Conservation (phyloP, 2,113 vertebrate genomes). For the Vulpes ferrilata region DNA sequence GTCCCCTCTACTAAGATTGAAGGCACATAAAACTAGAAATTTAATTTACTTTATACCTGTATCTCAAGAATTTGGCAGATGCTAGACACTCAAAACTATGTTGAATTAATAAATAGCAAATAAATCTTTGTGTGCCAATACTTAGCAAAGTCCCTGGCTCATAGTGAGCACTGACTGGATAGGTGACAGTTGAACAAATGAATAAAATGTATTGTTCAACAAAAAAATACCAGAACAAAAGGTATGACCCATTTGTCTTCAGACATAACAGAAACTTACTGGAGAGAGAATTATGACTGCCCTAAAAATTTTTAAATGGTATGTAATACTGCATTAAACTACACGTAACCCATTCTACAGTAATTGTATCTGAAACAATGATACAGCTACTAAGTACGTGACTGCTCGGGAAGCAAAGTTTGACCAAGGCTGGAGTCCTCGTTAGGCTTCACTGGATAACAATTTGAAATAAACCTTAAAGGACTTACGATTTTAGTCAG, state of each 20-base stretch:
- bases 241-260: not conserved
- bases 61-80: not conserved
- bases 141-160: not conserved
- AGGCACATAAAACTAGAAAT: not conserved
- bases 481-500: not conserved
- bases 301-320: not conserved
- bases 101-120: conserved; percentile 22
- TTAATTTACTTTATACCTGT: not conserved
- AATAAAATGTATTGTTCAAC: not conserved
- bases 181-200: not conserved
- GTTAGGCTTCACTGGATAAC: not conserved
- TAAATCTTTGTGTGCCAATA: not conserved
- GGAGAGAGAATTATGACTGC: not conserved
- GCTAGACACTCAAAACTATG: not conserved
- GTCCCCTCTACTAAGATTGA: not conserved
- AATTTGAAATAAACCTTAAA: not conserved
- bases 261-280: not conserved
- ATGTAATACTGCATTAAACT: not conserved
- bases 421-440: not conserved
- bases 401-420: not conserved
- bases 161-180: not conserved
- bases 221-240: not conserved
- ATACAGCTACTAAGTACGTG: not conserved
- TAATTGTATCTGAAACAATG: not conserved
- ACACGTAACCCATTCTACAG: not conserved